Base-by-base conservation (phyloP, 2,888 invertebrate species). In the Cephus sareptanus region DNA sequence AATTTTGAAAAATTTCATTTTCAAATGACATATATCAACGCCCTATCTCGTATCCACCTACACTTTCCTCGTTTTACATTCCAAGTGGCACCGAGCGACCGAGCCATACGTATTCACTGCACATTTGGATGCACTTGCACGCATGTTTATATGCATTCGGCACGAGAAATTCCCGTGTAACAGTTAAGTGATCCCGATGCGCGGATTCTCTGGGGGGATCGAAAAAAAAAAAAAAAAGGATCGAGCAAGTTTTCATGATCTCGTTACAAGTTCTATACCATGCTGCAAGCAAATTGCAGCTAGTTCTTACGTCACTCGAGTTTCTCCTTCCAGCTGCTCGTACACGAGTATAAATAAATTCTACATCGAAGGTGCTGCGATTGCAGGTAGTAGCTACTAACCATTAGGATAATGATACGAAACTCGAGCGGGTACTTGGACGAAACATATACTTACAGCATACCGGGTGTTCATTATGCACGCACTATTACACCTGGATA, bases 341-440 rank as follows among this genome's bases (percentile, higher is more conserved):
- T 56, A 2, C 2, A 56, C 9, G 23, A 9, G 56, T 23, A 23
- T 56, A 56, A 56, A 56, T 56, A 56, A 56, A 56, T 56, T 56
- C 56, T 56, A 0, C 23, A 56, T 6, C 23, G 56, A 15, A 56
- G 56, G 56, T 23, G 56, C 56, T 4, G 56, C 56, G 15, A 56
- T 9, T 56, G 56, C 56, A 56, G 56, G 56, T 56, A 40, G 71
- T 15, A 30, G 71, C 6, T 15, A 33, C 30, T 4, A 69, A 69
- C 74, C 77, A 77, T 77, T 74, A 75, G 74, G 71, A 78, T 78
- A 78, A 78, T 40, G 77, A 78, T 56, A 74, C 56, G 74, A 77
- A 77, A 76, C 75, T 15, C 30, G 75, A 13, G 74, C 33, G 34
- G 40, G 71, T 70, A 33, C 70, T 23, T 13, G 31, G 0, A 71